A percentile compares a stretch with the other conserved stretches of the same genome.
These are phyloP conservation scores for Leptinotarsa rubiginosa DNA, from an alignment of 2,888 invertebrate genomes.

Conservation along the genomic window DNA sequence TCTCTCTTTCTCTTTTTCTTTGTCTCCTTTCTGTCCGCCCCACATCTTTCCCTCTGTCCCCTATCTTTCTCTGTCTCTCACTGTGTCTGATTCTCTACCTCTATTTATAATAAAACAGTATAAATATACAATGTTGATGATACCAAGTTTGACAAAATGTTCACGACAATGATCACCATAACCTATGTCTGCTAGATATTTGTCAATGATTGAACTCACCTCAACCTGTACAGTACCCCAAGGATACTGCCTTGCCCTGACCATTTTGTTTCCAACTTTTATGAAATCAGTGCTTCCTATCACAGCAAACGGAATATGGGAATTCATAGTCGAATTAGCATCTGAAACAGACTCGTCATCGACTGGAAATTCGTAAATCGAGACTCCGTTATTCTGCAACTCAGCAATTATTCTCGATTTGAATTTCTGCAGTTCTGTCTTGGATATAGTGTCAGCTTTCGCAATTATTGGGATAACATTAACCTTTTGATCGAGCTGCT, in stretches of 20 bases:
- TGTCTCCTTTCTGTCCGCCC: too few relatives aligned
- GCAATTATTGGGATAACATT: constrained; percentile 99
- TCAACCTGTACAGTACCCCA: constrained; percentile 86
- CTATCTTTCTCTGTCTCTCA: too few relatives aligned
- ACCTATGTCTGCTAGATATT: too few relatives aligned
- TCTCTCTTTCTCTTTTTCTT: too few relatives aligned
- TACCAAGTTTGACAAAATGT: too few relatives aligned
- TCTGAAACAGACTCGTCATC: constrained; percentile 97
- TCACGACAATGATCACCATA: too few relatives aligned
- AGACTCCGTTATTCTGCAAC: constrained; percentile 91
- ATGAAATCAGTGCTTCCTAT: constrained; percentile 99
- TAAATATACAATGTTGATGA: too few relatives aligned
- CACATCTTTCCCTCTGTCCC: too few relatives aligned
- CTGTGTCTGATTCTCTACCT: too few relatives aligned
- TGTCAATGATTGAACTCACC: constrained; percentile 7
- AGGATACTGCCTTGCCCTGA: constrained; percentile 98
- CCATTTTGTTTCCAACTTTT: constrained; percentile 94
- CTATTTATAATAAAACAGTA: too few relatives aligned
- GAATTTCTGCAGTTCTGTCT: constrained; percentile 96
- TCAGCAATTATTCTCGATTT: constrained; percentile 96
- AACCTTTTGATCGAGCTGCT: constrained; percentile 95
- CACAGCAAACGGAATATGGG: constrained; percentile 96
- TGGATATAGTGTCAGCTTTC: constrained; percentile 99
- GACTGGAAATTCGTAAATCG: constrained; percentile 97
- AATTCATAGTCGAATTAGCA: constrained; percentile 88